phyloP scores from a whole-genome alignment of 2,888 invertebrate genomes.

The Digitonthophagus gazella region DNA sequence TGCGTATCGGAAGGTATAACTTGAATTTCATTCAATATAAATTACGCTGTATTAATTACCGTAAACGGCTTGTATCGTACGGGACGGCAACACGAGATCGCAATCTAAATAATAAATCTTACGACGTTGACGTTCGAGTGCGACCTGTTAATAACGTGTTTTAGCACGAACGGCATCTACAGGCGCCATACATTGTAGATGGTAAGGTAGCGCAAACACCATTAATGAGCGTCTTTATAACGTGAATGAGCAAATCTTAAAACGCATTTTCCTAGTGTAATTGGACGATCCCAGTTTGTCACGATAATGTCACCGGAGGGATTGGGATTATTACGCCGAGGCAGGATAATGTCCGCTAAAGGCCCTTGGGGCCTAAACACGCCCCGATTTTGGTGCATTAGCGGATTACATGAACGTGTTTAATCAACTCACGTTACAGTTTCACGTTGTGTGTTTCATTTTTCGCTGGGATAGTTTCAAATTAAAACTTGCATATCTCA shows the following conservation, averaged over 20 bases:
- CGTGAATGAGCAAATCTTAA: neutral
- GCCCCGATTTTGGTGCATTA: neutral
- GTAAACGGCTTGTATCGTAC: neutral
- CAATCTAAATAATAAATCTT: neutral
- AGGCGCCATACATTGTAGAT: too few relatives aligned
- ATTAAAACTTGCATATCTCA: neutral
- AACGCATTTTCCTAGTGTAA: neutral
- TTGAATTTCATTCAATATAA: neutral
- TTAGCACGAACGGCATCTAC: neutral
- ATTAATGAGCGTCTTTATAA: neutral
- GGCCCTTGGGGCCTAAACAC: neutral
- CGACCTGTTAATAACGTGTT: too few relatives aligned
- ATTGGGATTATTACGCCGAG: neutral
- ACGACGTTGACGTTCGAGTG: neutral
- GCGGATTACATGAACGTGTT: neutral
- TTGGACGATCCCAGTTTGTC: neutral
- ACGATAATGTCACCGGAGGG: neutral
- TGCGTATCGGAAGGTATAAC: too few relatives aligned
- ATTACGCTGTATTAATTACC: neutral
- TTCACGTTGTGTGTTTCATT: neutral
- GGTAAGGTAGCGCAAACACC: too few relatives aligned
- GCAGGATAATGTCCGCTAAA: neutral
- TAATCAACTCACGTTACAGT: neutral
- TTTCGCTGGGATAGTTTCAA: neutral
- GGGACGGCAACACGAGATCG: neutral